Base-by-base conservation (phyloP, 1,140 invertebrate species). In the Sesamia nonagrioides region DNA sequence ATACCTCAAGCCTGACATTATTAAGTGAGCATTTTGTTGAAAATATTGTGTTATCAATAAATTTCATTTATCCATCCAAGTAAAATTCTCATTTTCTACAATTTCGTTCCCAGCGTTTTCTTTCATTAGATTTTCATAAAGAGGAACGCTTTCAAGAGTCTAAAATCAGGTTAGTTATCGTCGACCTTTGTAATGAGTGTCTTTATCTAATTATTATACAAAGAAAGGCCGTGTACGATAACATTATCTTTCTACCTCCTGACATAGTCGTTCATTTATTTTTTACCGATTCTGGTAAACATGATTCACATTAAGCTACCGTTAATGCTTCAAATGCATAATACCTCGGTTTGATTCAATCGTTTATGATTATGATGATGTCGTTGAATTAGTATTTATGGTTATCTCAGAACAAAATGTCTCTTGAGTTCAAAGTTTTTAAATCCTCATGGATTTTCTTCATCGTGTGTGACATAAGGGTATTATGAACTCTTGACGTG, bases 161-260 rank as follows among this genome's bases (percentile, higher is more conserved):
- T 66, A n/a, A 40, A 42, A 42, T 66, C 37, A 42, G 35, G 61
- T 40, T 66, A 18, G 42, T 42, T 3, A 27, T 27, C 54, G 4
- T 13, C 21, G 21, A 58, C 21, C 27, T 42, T 66, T 69, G 42
- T 15, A n/a, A 69, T 50, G 50, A 48, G 1, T 27, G 21, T n/a
- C 66, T 8, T n/a, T 69, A 27, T 1, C 1, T 27, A 1, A 69
- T 69, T 21, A 63, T 8, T 18, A 15, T 33, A 69, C 66, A 69
- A 69, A 69, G 66, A 33, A 27, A 48, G 21, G 40, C 21, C 50
- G 18, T 69, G 66, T 33, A 69, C 37, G 66, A 33, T 69, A 61
- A 69, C 18, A 3, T 48, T 69, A 69, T 69, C 66, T 33, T 2
- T 1, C 6, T 33, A 48, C 18, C 18, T 69, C 42, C 37, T 42